Evolutionary conservation across 2,797 vertebrate species (phyloP).

Genomic region (Sebastiscus tertius): DNA sequence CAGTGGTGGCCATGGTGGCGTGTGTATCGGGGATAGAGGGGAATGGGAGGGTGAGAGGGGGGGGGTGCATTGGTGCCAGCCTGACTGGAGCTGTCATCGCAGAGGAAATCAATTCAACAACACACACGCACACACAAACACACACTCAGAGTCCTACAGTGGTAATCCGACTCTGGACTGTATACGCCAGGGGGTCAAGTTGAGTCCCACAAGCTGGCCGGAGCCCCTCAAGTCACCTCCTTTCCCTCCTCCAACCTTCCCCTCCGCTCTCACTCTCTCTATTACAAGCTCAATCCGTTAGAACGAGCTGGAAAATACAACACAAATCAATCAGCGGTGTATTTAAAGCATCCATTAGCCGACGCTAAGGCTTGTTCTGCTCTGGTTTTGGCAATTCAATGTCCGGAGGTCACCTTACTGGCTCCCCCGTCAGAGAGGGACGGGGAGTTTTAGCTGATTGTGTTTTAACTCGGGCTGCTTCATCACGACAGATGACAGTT

Average conservation of each 20-base stretch:
- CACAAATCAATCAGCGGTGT: slow-evolving; percentile 71
- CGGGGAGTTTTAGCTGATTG: slow-evolving; percentile 27
- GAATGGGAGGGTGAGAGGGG: slow-evolving; percentile 18
- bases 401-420: slow-evolving; percentile 79
- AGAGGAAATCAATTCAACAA: slow-evolving; percentile 93
- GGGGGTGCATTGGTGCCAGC: slow-evolving; percentile 87
- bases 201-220: slow-evolving; percentile 70
- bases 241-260: slow-evolving; percentile 16
- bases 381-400: slow-evolving; percentile 72
- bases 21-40: slow-evolving; percentile 71
- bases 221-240: slow-evolving; percentile 48
- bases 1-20: slow-evolving; percentile 36
- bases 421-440: slow-evolving; percentile 73
- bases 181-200: slow-evolving; percentile 54
- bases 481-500: slow-evolving; percentile 41
- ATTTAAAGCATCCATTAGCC: slow-evolving; percentile 80
- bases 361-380: slow-evolving; percentile 62
- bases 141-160: slow-evolving; percentile 48
- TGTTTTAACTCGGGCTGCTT: slow-evolving; percentile 46
- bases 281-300: slow-evolving; percentile 44
- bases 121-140: slow-evolving; percentile 18
- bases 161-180: slow-evolving; percentile 64
- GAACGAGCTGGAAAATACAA: slow-evolving; percentile 75
- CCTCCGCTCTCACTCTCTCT: slow-evolving; percentile 18
- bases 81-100: slow-evolving; percentile 95